A percentile compares a stretch with the other conserved stretches of the same genome.
Evolutionary conservation across 1,140 invertebrate species (phyloP).

Genomic region (Drosophila persimilis): DNA sequence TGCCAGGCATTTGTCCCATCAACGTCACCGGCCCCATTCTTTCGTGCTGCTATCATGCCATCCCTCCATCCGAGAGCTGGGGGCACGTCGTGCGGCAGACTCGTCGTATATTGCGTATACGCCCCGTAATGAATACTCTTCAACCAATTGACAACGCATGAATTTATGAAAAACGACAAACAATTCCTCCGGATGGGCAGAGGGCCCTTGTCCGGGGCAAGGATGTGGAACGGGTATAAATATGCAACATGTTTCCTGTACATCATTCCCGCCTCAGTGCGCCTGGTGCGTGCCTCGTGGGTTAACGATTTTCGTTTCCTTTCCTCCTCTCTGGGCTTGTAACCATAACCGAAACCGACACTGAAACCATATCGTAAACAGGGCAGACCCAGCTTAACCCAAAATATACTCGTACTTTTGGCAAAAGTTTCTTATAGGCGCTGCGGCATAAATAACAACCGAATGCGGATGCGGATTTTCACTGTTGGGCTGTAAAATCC

Average conservation of each 20-base stretch:
- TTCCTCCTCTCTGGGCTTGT: slow-evolving; percentile 7
- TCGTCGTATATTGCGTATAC: slow-evolving; percentile 67
- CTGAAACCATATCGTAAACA: slow-evolving; percentile 4
- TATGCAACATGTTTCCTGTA: slow-evolving; percentile 69
- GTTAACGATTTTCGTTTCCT: slow-evolving; percentile 31
- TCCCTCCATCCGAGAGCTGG: background rate
- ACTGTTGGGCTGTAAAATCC: slow-evolving; percentile 36
- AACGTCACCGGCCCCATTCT: slow-evolving; percentile 11
- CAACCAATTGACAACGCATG: slow-evolving; percentile 57
- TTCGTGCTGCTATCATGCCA: background rate
- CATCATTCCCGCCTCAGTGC: slow-evolving; percentile 43
- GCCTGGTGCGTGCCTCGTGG: slow-evolving; percentile 36
- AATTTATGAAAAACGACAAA: slow-evolving; percentile 70
- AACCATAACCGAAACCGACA: slow-evolving; percentile 10
- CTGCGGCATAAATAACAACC: slow-evolving; percentile 61
- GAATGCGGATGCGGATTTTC: slow-evolving; percentile 41
- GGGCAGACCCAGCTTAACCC: slow-evolving; percentile 23
- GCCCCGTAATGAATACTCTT: slow-evolving; percentile 63
- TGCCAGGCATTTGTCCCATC: slow-evolving; percentile 67
- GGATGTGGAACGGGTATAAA: slow-evolving; percentile 28
- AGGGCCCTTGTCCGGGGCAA: slow-evolving; percentile 2
- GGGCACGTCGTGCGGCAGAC: slow-evolving; percentile 33
- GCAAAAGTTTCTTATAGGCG: slow-evolving; percentile 33
- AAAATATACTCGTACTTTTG: slow-evolving; percentile 8
- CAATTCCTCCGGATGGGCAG: slow-evolving; percentile 37